Percentiles rank a stretch among this genome's conserved stretches.
Conservation (phyloP, 2,888 invertebrate species). For the Unio delphinus region DNA sequence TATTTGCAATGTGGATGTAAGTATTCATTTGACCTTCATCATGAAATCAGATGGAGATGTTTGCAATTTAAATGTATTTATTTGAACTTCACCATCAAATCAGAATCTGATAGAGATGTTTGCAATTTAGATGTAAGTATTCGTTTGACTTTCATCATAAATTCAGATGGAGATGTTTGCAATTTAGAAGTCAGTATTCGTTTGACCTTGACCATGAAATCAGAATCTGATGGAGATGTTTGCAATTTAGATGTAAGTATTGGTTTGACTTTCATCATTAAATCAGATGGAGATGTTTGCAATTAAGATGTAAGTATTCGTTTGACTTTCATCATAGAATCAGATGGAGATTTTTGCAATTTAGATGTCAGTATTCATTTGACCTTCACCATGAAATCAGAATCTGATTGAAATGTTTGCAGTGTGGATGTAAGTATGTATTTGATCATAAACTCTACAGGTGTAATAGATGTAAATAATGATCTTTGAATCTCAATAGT, state of each 20-base stretch:
- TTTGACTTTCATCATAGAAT: constrained; percentile 29
- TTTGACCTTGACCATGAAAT: constrained; percentile 16
- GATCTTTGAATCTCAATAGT: too few species aligned
- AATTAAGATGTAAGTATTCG: too few species aligned
- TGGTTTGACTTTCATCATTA: not conserved
- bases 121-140: constrained; percentile 33
- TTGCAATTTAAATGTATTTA: too few species aligned
- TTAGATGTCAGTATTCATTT: constrained; percentile 26
- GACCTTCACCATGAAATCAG: constrained; percentile 17
- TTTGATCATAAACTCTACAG: not conserved
- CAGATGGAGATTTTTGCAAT: constrained; percentile 18
- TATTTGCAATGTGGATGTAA: too few species aligned
- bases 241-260: constrained; percentile 34
- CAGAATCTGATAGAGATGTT: constrained; percentile 7
- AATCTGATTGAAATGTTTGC: constrained; percentile 18
- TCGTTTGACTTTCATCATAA: too few species aligned
- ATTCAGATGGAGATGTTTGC: constrained; percentile 15
- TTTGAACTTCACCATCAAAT: constrained; percentile 27
- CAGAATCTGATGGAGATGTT: constrained; percentile 7
- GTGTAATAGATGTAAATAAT: too few species aligned
- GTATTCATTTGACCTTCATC: too few species aligned
- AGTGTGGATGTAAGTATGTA: constrained; percentile 28
- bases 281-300: too few species aligned
- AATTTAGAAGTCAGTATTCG: constrained; percentile 27
- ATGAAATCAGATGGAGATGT: too few species aligned